Conservation (phyloP, 2,888 invertebrate genomes). For the Netelia melanura region DNA sequence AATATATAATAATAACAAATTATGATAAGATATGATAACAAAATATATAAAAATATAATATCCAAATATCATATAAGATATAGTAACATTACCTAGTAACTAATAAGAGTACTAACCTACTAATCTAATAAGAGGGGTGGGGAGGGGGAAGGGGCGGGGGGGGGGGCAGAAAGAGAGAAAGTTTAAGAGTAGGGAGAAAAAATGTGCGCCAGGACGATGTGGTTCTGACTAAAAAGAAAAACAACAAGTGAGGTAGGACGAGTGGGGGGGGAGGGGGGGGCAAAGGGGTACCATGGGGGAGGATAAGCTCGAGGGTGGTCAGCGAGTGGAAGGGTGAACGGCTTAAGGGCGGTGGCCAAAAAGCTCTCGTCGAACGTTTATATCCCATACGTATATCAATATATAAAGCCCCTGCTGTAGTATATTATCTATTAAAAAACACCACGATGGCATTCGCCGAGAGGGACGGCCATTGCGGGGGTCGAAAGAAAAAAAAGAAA, state of each 20-base stretch:
- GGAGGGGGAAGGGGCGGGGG: neutral
- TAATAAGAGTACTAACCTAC: no score
- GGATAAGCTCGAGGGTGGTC: neutral
- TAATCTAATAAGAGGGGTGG: no score
- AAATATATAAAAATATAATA: no score
- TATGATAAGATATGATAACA: no score
- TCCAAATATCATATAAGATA: no score
- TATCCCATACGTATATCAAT: slow-evolving; percentile 9
- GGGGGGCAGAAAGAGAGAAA: neutral
- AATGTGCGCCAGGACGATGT: neutral
- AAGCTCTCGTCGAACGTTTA: slow-evolving; percentile 36
- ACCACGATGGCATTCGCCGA: neutral
- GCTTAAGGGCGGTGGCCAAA: slow-evolving; percentile 35
- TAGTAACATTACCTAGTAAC: no score
- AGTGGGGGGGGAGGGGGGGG: no score
- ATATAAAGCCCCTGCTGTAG: neutral
- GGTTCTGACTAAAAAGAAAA: neutral
- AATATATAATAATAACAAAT: no score
- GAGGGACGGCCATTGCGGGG: neutral
- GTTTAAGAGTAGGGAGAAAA: neutral
- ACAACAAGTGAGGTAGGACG: neutral
- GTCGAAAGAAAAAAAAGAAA: neutral
- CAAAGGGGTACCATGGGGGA: neutral
- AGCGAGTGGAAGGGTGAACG: slow-evolving; percentile 23
- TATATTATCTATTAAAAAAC: slow-evolving; percentile 10